A percentile compares a stretch with the other conserved stretches of the same genome.
These are phyloP conservation scores for Cephalophus harveyi DNA, from an alignment of 2,113 vertebrate genomes.

Conservation along the genomic window DNA sequence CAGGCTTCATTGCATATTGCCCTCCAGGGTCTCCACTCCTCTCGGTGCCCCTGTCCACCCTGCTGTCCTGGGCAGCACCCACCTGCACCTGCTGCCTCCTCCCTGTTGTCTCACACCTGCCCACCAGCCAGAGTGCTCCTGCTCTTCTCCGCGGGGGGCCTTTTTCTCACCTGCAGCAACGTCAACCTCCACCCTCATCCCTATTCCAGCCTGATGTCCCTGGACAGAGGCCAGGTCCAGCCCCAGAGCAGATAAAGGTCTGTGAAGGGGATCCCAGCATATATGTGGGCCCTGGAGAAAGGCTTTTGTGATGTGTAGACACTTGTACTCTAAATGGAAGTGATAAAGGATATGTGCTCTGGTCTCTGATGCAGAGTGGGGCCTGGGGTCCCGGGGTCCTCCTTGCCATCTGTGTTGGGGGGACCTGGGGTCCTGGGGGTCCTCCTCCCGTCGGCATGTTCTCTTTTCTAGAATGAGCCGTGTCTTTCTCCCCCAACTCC, in stretches of 20 bases:
- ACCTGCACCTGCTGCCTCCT: background rate
- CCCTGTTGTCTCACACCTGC: background rate
- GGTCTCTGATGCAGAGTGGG: background rate
- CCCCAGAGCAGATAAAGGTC: background rate
- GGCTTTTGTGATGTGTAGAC: fast-evolving
- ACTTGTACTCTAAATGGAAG: background rate
- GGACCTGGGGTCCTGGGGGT: background rate
- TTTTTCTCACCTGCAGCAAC: background rate
- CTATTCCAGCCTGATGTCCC: background rate
- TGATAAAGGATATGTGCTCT: fast-evolving
- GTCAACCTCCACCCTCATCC: background rate
- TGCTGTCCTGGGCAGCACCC: background rate
- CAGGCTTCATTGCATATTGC: fast-evolving
- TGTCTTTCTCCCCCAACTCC: fast-evolving
- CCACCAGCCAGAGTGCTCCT: background rate
- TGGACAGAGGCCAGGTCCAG: background rate
- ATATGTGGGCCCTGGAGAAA: background rate
- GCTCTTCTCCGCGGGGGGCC: background rate
- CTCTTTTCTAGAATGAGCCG: fast-evolving
- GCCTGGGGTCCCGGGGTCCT: background rate
- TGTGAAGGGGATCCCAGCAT: fast-evolving
- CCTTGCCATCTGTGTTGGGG: background rate
- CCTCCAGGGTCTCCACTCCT: background rate
- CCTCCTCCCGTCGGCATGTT: fast-evolving
- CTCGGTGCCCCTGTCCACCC: background rate